These are phyloP conservation scores for cat (Felis catus) DNA, from an alignment of 2,113 vertebrate genomes.

Conservation along the genomic window DNA sequence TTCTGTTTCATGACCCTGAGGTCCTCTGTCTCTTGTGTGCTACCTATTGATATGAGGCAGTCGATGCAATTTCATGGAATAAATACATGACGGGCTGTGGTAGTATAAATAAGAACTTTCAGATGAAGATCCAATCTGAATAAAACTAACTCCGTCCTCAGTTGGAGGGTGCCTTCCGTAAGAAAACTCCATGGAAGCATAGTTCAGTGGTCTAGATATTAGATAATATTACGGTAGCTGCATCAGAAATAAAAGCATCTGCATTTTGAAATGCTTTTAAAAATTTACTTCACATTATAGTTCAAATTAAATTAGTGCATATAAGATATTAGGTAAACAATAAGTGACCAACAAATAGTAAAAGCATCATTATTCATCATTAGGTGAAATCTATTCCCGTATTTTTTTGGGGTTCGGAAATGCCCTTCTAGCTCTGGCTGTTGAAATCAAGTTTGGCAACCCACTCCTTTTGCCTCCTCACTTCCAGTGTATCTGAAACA, in stretches of 20 bases:
- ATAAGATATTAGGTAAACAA: constrained; percentile 33
- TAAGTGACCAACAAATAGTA: constrained; percentile 39
- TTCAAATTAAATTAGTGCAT: constrained; percentile 35
- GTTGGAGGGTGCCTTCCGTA: neutral
- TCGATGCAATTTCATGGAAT: neutral
- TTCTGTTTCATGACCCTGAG: neutral
- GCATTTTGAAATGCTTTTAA: constrained; percentile 53
- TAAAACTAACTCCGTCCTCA: neutral
- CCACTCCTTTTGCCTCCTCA: neutral
- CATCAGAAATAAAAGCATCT: neutral
- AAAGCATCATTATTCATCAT: constrained; percentile 64
- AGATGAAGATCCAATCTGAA: neutral
- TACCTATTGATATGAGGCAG: neutral
- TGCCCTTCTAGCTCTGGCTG: neutral
- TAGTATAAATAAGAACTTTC: neutral
- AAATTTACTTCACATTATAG: neutral
- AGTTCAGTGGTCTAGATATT: neutral
- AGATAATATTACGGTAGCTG: neutral
- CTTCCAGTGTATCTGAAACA: neutral
- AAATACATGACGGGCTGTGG: neutral
- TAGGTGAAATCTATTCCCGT: neutral
- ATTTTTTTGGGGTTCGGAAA: neutral
- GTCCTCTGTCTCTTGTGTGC: neutral
- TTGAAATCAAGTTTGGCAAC: constrained; percentile 39
- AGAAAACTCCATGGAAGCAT: neutral